phyloP scores from a whole-genome alignment of 2,888 invertebrate genomes.

The Agriotes lineatus region DNA sequence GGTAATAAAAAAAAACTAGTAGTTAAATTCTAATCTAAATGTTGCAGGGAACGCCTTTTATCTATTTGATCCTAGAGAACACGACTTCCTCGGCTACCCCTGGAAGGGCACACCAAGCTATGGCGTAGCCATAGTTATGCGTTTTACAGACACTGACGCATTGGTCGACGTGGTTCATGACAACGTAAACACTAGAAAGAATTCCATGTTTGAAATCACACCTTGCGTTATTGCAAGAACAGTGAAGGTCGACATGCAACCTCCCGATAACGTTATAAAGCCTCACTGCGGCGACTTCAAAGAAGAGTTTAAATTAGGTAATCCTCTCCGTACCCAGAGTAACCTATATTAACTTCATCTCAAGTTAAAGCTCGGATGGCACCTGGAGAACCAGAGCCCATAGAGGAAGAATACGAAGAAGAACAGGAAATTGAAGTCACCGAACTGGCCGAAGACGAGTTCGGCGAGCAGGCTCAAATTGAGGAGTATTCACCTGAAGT shows the following conservation, averaged over 20 bases:
- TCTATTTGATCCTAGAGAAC: slow-evolving; percentile 60
- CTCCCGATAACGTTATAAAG: slow-evolving; percentile 45
- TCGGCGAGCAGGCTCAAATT: slow-evolving; percentile 32
- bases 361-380: no score
- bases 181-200: slow-evolving; percentile 46
- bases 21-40: no score
- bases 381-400: not conserved
- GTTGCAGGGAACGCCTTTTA: slow-evolving; percentile 51
- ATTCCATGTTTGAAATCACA: slow-evolving; percentile 42
- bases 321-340: no score
- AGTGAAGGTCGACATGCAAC: slow-evolving; percentile 53
- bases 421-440: slow-evolving; percentile 26
- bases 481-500: slow-evolving; percentile 40
- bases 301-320: not conserved
- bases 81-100: slow-evolving; percentile 55
- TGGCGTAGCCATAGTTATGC: slow-evolving; percentile 54
- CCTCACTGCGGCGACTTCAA: slow-evolving; percentile 13
- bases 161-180: slow-evolving; percentile 54
- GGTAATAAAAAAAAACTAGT: no score
- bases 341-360: no score
- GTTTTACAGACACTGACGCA: slow-evolving; percentile 51
- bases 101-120: slow-evolving; percentile 53
- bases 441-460: not conserved
- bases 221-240: slow-evolving; percentile 55
- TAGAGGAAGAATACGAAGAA: slow-evolving; percentile 35